A percentile compares a stretch with the other conserved stretches of the same genome.
These are phyloP conservation scores for Sturnira hondurensis DNA, from an alignment of 2,113 vertebrate genomes.

Conservation along the genomic window DNA sequence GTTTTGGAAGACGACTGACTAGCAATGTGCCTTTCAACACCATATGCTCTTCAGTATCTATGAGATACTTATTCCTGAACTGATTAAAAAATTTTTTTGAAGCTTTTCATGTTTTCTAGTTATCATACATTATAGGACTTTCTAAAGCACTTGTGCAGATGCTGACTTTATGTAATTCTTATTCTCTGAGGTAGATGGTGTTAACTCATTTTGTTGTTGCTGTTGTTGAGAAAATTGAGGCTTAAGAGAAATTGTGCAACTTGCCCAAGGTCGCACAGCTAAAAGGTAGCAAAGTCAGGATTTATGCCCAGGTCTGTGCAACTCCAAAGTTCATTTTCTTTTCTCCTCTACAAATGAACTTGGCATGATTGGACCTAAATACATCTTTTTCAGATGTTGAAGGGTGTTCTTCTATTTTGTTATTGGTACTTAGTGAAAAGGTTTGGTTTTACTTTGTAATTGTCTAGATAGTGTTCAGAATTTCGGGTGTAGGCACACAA, in stretches of 20 bases:
- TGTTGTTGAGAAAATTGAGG: neutral
- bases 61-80: neutral
- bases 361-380: neutral
- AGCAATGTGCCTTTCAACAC: neutral
- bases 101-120: neutral
- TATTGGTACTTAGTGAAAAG: neutral
- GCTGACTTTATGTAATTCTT: neutral
- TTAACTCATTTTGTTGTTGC: neutral
- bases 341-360: neutral
- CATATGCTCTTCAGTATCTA: neutral
- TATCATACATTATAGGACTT: neutral
- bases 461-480: neutral
- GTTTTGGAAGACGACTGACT: neutral
- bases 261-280: neutral
- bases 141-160: neutral
- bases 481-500: neutral
- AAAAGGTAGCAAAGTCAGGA: neutral
- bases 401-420: neutral
- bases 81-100: neutral
- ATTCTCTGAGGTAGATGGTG: neutral
- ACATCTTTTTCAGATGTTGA: neutral
- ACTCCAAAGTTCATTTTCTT: neutral
- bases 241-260: neutral
- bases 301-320: neutral
- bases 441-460: neutral